Evolutionary conservation across 2,113 vertebrate genomes (phyloP), one percentile per base, ranked within the genome.

Genomic region (Festucalex cinctus): DNA sequence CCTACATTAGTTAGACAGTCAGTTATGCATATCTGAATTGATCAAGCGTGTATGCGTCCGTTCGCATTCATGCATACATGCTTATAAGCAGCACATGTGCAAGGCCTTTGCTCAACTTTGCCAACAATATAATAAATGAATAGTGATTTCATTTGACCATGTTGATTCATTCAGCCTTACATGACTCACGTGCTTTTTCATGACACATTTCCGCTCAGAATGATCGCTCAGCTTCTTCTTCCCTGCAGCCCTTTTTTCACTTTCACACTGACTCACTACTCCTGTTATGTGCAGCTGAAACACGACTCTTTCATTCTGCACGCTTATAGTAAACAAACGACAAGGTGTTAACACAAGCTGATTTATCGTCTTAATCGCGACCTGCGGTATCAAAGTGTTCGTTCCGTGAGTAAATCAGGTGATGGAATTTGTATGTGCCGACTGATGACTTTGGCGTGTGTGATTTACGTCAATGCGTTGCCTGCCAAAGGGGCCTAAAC

Each of bases 171-270:
- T 82, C 83, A 75, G 66, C 65, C 62, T 73, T 10, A 66, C 73
- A 81, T 79, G 75, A 86, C 85, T 87, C 83, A 4, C 83, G 2
- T 39, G 37, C 80, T 68, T 77, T 62, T 73, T 69, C 64, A 71
- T 86, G 87, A 90, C 88, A 90, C 84, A 77, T 86, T 90, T 89
- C 83, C 87, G 83, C 66, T 75, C 64, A 70, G 77, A 82, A 69
- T 80, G 81, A 82, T 79, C 83, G 56, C 76, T 83, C 70, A 73
- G 63, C 69, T 76, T 61, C 57, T 76, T 61, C 57, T 65, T 90
- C 77, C 43, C 79, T 78, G 77, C 61, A 62, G 39, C 70, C 82
- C 78, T 3, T 80, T 73, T 69, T 79, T 85, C 79, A 74, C 70
- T 28, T 63, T 66, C 20, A 6, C 32, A 26, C 68, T 66, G 73